Conservation (phyloP, 2,797 vertebrate genomes). For the Eupleurogrammus muticus region DNA sequence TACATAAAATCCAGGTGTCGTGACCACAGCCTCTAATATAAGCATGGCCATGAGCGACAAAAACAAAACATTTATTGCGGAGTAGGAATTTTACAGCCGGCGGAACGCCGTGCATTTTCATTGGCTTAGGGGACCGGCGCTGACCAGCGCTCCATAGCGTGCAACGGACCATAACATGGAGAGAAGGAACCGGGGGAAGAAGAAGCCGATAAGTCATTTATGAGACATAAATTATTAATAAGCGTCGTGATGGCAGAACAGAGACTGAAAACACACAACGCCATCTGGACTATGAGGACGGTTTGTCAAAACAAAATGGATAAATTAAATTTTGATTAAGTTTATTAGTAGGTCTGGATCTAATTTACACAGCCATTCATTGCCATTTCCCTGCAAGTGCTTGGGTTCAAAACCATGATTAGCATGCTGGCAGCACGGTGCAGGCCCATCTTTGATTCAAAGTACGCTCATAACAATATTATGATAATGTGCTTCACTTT, state of each 20-base stretch:
- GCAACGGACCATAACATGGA: conserved; percentile 53
- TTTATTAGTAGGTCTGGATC: conserved; percentile 86
- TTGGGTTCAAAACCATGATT: conserved; percentile 62
- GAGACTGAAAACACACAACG: conserved; percentile 82
- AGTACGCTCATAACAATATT: conserved; percentile 52
- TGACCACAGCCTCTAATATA: conserved; percentile 27
- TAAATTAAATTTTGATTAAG: conserved; percentile 90
- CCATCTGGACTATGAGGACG: conserved; percentile 86
- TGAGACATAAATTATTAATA: conserved; percentile 88
- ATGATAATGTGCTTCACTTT: conserved; percentile 54
- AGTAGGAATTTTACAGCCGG: conserved; percentile 40
- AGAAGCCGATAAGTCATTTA: conserved; percentile 82
- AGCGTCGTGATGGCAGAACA: conserved; percentile 84
- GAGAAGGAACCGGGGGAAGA: conserved; percentile 60
- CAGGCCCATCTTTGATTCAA: conserved; percentile 50
- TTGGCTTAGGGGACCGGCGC: conserved; percentile 40
- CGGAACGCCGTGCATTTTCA: conserved; percentile 38
- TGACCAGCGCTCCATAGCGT: conserved; percentile 65
- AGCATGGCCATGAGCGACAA: conserved; percentile 33
- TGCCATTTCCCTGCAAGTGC: conserved; percentile 77
- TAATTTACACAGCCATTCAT: conserved; percentile 84
- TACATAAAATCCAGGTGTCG: conserved; percentile 47
- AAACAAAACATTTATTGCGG: conserved; percentile 51
- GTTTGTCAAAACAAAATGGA: conserved; percentile 89
- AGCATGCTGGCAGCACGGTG: conserved; percentile 60